Evolutionary conservation across 2,113 vertebrate species (phyloP), one percentile per base, ranked within the genome.

Genomic region (Daboia siamensis): DNA sequence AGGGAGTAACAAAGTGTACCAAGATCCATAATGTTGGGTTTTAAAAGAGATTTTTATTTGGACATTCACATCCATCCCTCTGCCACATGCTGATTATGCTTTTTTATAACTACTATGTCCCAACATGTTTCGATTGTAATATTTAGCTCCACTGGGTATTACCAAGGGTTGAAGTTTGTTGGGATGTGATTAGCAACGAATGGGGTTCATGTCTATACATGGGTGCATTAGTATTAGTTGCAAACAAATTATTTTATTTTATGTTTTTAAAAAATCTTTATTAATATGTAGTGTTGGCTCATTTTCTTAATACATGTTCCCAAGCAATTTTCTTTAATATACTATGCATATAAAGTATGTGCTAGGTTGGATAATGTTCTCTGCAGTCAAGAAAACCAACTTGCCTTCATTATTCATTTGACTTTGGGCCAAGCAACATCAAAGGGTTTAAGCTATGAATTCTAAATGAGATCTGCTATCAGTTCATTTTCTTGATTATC

Each of bases 21-120:
- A 17, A 84, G 39, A 11, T n/a, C 52, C 69, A 59, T 57, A 56
- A 59, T 33, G 0, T 48, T 21, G 87, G 33, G 48, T 89, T 92
- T 89, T 64, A 89, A 69, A 89, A 92, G 5, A 56, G 26, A 92
- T 92, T 92, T 26, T 64, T 23, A 24, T 48, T 88, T 89, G 89
- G 64, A 84, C 44, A 92, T 74, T 89, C 24, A 84, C 29, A 59
- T 57, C 11, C 48, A 44, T 17, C 39, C 39, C 11, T 13, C 29
- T 80, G 69, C 10, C 52, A 51, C 10, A 21, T 57, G 39, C 9
- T 52, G 12, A 2, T 44, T 69, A 24, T 69, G 46, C 46, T 1
- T 39, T 20, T 56, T 90, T 46, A 26, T 15, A 11, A 56, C 15
- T 56, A 20, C 59, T 51, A 21, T 51, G 23, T 26, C 55, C 74